Conservation (phyloP, 2,113 vertebrate genomes). For the Menidia beryllina region DNA sequence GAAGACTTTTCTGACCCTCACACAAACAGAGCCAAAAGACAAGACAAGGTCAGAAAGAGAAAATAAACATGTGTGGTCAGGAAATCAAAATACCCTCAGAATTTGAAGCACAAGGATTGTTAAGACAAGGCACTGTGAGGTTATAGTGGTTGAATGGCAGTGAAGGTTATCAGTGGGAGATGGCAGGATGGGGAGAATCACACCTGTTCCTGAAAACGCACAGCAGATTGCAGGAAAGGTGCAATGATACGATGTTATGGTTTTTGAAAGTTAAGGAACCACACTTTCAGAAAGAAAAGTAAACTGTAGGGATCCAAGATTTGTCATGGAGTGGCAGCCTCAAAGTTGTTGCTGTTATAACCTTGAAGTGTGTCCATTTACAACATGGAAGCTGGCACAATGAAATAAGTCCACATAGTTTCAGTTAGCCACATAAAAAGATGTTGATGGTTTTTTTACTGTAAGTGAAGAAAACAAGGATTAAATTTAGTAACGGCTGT, state of each 20-base stretch:
- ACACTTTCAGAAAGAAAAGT: no score
- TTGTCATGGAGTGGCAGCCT: no score
- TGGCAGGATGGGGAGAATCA: neutral
- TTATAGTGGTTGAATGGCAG: neutral
- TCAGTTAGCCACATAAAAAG: neutral
- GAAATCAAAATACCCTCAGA: conserved; percentile 6
- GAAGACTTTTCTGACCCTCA: neutral
- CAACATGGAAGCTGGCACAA: neutral
- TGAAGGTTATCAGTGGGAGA: conserved; percentile 1
- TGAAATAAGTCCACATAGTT: neutral
- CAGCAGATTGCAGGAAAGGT: neutral
- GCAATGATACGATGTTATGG: no score
- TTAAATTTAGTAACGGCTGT: neutral
- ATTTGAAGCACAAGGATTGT: conserved; percentile 17
- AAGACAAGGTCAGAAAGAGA: conserved; percentile 7
- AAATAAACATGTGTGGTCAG: neutral
- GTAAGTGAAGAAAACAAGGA: neutral
- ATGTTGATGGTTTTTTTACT: no score
- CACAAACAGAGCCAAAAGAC: neutral
- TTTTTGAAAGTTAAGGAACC: no score
- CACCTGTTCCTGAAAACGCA: neutral
- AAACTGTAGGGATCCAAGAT: no score
- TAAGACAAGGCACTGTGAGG: neutral
- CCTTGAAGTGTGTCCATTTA: no score
- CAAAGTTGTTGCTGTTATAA: no score